A percentile compares a stretch with the other conserved stretches of the same genome.
These are phyloP conservation scores for Furcula furcula DNA, from an alignment of 2,888 invertebrate genomes.

Conservation along the genomic window DNA sequence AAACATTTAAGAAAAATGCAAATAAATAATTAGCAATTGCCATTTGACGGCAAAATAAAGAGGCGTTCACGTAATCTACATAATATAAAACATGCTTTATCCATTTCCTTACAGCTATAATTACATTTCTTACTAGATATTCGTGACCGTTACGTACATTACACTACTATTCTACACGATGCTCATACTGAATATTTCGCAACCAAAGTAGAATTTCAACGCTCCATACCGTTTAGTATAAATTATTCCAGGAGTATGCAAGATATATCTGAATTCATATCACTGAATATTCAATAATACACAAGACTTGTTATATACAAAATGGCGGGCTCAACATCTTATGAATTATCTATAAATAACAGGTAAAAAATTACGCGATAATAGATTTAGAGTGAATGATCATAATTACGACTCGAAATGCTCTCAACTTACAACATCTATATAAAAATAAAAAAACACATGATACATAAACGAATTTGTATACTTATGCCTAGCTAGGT, in stretches of 20 bases:
- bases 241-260: conserved; percentile 30
- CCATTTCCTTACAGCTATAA: conserved; percentile 68
- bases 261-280: conserved; percentile 24
- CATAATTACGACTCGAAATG: conserved; percentile 10
- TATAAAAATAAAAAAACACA: conserved; percentile 32
- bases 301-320: conserved; percentile 36
- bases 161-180: conserved; percentile 63
- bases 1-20: conserved; percentile 77
- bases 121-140: conserved; percentile 67
- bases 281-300: conserved; percentile 20
- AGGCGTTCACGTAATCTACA: conserved; percentile 73
- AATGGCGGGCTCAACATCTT: conserved; percentile 32
- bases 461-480: conserved; percentile 48
- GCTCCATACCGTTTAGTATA: conserved; percentile 19
- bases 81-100: conserved; percentile 80
- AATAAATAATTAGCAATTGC: conserved; percentile 79
- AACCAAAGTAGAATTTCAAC: conserved; percentile 31
- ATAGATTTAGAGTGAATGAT: background rate
- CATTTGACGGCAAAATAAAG: conserved; percentile 64
- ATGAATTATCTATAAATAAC: conserved; percentile 5
- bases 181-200: conserved; percentile 46
- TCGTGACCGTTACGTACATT: conserved; percentile 66
- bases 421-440: conserved; percentile 20
- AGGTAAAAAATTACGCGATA: conserved; percentile 4
- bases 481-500: conserved; percentile 70